These are phyloP conservation scores for Colletes collaris DNA, from an alignment of 2,888 invertebrate genomes.

Conservation along the genomic window DNA sequence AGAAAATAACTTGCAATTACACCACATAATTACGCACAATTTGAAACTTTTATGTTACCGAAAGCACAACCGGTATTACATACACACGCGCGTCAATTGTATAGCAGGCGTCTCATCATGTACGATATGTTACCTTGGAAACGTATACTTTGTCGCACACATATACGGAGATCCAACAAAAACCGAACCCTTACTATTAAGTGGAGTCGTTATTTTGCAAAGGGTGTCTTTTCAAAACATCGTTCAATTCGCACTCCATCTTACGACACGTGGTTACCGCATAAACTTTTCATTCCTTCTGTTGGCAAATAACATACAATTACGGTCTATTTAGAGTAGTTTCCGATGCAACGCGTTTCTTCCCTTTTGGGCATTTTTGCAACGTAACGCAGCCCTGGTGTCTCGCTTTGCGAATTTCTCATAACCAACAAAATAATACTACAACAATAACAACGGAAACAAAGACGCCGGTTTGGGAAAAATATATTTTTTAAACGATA, in stretches of 20 bases:
- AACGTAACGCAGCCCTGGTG: too few species aligned
- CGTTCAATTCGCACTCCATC: constrained; percentile 13
- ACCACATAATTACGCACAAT: constrained; percentile 43
- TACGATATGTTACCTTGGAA: background rate
- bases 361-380: background rate
- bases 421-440: background rate
- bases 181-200: constrained; percentile 21
- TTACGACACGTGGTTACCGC: background rate
- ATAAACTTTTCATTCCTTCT: constrained; percentile 1
- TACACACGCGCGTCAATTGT: constrained; percentile 6
- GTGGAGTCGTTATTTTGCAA: background rate
- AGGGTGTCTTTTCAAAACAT: constrained; percentile 3
- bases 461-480: too few species aligned
- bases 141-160: background rate
- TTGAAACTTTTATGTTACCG: constrained; percentile 31
- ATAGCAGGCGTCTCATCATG: constrained; percentile 11
- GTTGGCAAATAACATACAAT: constrained; percentile 25
- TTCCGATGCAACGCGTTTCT: background rate
- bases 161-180: constrained; percentile 5
- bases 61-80: constrained; percentile 22
- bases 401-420: background rate
- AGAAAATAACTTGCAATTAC: constrained; percentile 36
- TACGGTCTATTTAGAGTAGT: constrained; percentile 3
- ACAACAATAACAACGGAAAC: too few species aligned
- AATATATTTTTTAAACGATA: background rate